Percentiles rank a stretch among this genome's conserved stretches.
These are phyloP conservation scores for Porites divaricata DNA, from an alignment of 92 coral and sea anemone genomes.

Conservation along the genomic window DNA sequence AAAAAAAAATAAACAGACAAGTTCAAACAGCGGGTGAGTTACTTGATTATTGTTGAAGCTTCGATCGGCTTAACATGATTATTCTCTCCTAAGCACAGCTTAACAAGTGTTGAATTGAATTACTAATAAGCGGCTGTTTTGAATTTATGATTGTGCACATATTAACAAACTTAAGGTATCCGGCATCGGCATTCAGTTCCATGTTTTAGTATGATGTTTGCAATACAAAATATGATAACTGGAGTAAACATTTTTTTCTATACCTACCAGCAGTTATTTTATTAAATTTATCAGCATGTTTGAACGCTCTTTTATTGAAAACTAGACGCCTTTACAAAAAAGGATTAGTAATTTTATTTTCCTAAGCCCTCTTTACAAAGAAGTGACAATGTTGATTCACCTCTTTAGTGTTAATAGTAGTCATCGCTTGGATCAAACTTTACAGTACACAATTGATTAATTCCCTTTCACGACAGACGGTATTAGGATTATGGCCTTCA, in stretches of 20 bases:
- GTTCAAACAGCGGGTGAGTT: neutral
- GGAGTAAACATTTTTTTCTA: too few species aligned
- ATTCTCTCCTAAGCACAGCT: neutral
- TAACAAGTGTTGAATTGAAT: conserved; percentile 9
- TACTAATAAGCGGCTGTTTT: conserved; percentile 1
- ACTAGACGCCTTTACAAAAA: neutral
- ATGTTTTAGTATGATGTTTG: too few species aligned
- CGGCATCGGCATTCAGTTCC: neutral
- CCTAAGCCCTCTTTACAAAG: neutral
- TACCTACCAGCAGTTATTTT: neutral
- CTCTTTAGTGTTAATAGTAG: neutral
- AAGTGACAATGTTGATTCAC: neutral
- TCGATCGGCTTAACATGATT: neutral
- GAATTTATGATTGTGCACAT: conserved; percentile 14
- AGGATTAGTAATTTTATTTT: neutral
- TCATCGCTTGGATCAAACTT: neutral
- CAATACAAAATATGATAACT: too few species aligned
- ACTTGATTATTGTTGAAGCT: neutral
- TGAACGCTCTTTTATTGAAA: neutral
- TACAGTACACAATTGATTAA: neutral
- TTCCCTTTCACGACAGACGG: neutral
- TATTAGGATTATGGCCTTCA: neutral
- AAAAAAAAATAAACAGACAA: neutral
- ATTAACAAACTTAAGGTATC: neutral
- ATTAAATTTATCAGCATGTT: neutral